Evolutionary conservation across 2,113 vertebrate species (phyloP).

Genomic region (Agapornis roseicollis): DNA sequence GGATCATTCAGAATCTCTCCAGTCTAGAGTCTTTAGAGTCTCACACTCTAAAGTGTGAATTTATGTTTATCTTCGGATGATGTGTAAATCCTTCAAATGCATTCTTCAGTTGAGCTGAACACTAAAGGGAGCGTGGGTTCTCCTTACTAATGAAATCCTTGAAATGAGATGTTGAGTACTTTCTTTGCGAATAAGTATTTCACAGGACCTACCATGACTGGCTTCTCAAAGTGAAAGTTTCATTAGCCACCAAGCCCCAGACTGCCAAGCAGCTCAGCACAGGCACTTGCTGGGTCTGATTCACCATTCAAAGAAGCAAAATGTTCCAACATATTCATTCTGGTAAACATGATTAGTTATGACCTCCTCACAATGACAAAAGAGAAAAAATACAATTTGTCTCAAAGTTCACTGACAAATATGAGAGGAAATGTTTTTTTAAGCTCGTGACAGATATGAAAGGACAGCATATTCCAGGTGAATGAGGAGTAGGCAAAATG

Average conservation of each 20-base stretch:
- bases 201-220: background rate
- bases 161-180: background rate
- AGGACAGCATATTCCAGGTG: constrained; percentile 44
- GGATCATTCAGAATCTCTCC: background rate
- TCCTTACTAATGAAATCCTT: background rate
- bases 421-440: constrained; percentile 26
- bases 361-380: background rate
- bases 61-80: background rate
- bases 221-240: background rate
- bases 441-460: constrained; percentile 14
- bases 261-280: background rate
- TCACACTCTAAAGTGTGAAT: too few species aligned
- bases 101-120: background rate
- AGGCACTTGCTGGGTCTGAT: background rate
- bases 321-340: background rate
- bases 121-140: rapidly evolving
- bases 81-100: background rate
- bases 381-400: background rate
- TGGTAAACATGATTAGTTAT: background rate
- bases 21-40: too few species aligned
- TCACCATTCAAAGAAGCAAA: background rate
- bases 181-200: background rate
- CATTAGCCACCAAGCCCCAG: background rate
- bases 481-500: constrained; percentile 28
- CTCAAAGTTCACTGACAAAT: background rate